Evolutionary conservation across 2,113 vertebrate species (phyloP), one percentile per base, ranked within the genome.

Genomic region (Scophthalmus maximus): DNA sequence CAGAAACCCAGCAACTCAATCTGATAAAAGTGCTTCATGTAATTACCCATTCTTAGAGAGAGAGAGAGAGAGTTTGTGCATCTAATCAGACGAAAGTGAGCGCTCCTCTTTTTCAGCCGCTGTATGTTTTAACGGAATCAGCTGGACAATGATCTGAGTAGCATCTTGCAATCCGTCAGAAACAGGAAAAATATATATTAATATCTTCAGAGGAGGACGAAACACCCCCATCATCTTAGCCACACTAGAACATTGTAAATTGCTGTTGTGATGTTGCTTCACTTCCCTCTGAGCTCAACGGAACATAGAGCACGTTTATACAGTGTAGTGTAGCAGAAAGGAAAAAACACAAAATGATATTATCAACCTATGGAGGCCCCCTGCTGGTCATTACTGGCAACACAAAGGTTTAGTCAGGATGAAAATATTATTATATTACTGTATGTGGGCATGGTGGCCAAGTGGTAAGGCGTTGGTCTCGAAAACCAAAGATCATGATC

Each of bases 371-470:
- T 59, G 71, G 73, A 44, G 22, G 84, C 80, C 88, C 83, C 29
- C 90, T 88, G 17, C 52, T 88, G 90, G 83, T 66, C 7, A 49
- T 0, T 64, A 27, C n/a, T 26, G 51, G 68, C 5, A 79, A 42
- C 12, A 57, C 15, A 55, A 8, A 3, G 23, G 11, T 38, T 57
- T 4, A 8, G 7, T 32, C 6, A 44, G 26, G 1, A 11, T 10
- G 22, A 34, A 34, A n/a, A n/a, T n/a, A n/a, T n/a, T n/a, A n/a
- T n/a, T n/a, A n/a, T n/a, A n/a, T n/a, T n/a, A n/a, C n/a, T n/a
- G n/a, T n/a, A n/a, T n/a, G n/a, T n/a, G n/a, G n/a, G n/a, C n/a
- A n/a, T n/a, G n/a, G n/a, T n/a, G n/a, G n/a, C n/a, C n/a, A n/a
- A n/a, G n/a, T n/a, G n/a, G n/a, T n/a, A n/a, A n/a, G n/a, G n/a